Evolutionary conservation across 2,113 vertebrate genomes (phyloP).

Genomic region (Rhabdomys dilectus): DNA sequence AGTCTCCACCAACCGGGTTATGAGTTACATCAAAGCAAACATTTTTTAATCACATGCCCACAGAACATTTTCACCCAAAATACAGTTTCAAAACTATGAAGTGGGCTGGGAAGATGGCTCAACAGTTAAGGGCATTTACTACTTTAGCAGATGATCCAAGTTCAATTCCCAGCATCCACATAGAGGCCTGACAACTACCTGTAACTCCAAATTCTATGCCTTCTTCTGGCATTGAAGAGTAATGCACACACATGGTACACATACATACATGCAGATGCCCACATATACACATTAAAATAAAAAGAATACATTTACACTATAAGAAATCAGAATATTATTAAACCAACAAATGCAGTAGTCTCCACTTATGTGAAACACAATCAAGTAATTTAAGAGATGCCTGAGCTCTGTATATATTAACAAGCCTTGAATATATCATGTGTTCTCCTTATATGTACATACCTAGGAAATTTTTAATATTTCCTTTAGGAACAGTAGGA

Average conservation of each 20-base stretch:
- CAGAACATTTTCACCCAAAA: neutral
- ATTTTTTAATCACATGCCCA: neutral
- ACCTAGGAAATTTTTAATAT: neutral
- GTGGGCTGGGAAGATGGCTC: neutral
- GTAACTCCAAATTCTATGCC: neutral
- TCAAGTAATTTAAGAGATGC: neutral
- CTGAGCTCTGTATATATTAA: neutral
- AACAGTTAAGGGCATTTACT: neutral
- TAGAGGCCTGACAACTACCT: neutral
- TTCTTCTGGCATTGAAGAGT: neutral
- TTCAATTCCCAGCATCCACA: neutral
- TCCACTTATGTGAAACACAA: too few species aligned
- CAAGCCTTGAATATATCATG: neutral
- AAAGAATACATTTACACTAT: neutral
- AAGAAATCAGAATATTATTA: slow-evolving; percentile 26
- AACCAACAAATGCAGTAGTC: neutral
- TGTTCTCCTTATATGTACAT: neutral
- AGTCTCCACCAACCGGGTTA: neutral
- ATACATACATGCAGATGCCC: neutral
- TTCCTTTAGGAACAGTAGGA: neutral
- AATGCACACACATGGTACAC: neutral
- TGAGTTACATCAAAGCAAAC: neutral
- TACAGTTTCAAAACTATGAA: neutral
- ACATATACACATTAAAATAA: neutral
- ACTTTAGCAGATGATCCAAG: neutral